Base-by-base conservation (phyloP, 2,888 invertebrate species). In the Beris chalybata region DNA sequence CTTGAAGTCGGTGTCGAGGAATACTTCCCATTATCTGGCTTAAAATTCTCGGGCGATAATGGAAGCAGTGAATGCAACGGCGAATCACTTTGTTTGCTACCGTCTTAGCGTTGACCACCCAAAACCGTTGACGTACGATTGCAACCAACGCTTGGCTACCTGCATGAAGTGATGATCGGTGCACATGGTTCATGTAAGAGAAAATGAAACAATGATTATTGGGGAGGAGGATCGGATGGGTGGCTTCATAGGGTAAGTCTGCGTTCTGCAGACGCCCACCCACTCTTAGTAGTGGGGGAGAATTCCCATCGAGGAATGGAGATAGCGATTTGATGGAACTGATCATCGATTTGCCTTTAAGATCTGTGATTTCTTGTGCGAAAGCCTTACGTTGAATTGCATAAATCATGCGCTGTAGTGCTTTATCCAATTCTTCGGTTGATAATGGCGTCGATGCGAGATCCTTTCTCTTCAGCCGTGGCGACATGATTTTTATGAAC, bases 161-260 rank as follows among this genome's bases (percentile, higher is more conserved):
- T 72, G 70, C 67, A 75, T 77, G 74, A 72, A 76, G 70, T 53
- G 22, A 69, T n/a, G 22, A 69, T 22, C 22, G 1, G 68, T 6
- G 69, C 69, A 44, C 70, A 65, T 55, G 66, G 67, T 9, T 30
- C 53, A 13, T 56, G 61, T 29, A 58, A 67, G 45, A 56, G 55
- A 22, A 22, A 22, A 22, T 22, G 22, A 22, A 22, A 22, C 22
- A 22, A 22, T 22, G 22, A 22, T 22, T 22, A 22, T 22, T 22
- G 22, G 22, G 22, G 22, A 22, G 22, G 22, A 22, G 22, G 1
- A 22, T 22, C 1, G 22, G 22, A 22, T 22, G 22, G 22, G 22
- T 22, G 22, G 22, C 22, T 22, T 22, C 22, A 22, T 22, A 22
- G 2, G 22, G 22, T 22, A 22, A 22, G 22, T 22, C 22, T 22